Evolutionary conservation across 2,888 invertebrate genomes (phyloP).

Genomic region (Desoria tigrina): DNA sequence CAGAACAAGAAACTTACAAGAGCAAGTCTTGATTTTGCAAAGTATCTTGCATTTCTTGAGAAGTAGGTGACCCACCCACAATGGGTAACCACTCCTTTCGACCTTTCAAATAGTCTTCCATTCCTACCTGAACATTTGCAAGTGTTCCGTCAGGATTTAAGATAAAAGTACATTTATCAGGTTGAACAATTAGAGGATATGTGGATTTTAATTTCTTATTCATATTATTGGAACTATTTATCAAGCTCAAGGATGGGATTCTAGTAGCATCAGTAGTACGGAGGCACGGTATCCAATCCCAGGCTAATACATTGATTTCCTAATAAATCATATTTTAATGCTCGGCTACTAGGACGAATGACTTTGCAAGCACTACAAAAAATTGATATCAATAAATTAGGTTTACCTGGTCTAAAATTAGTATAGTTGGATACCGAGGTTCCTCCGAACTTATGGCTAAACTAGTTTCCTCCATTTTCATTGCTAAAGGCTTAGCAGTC

Average conservation of each 20-base stretch:
- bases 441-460: conserved; percentile 20
- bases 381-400: too few relatives aligned
- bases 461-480: conserved; percentile 30
- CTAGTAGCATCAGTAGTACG: conserved; percentile 70
- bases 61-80: conserved; percentile 62
- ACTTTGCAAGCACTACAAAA: too few relatives aligned
- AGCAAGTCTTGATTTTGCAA: conserved; percentile 66
- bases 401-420: conserved; percentile 46
- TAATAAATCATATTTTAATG: too few relatives aligned
- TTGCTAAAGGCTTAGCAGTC: conserved; percentile 18
- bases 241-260: conserved; percentile 66
- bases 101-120: conserved; percentile 63
- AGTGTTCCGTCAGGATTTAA: conserved; percentile 73
- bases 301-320: conserved; percentile 74
- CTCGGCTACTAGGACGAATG: too few relatives aligned
- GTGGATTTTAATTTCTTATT: conserved; percentile 23
- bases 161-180: conserved; percentile 60
- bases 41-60: conserved; percentile 62
- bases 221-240: conserved; percentile 54
- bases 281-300: conserved; percentile 72
- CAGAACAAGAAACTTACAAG: too few relatives aligned
- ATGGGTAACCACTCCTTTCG: conserved; percentile 66
- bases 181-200: conserved; percentile 38
- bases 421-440: conserved; percentile 44
- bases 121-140: conserved; percentile 65